Conservation (phyloP, 2,888 invertebrate species). For the Dynastes hyllus region DNA sequence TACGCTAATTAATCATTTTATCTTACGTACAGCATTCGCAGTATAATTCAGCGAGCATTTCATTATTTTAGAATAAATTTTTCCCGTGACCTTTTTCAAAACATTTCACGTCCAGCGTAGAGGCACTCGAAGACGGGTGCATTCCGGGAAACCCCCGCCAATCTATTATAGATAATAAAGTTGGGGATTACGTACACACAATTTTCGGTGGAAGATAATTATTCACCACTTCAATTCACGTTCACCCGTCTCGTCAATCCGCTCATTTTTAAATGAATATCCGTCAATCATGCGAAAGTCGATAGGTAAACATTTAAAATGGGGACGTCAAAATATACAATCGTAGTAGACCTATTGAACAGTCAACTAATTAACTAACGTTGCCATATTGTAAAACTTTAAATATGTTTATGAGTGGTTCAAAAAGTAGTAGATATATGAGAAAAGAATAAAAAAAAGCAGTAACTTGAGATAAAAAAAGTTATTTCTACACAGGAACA, state of each 20-base stretch:
- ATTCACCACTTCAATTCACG: background rate
- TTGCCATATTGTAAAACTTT: too few relatives aligned
- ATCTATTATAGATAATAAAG: constrained; percentile 1
- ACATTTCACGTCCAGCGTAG: background rate
- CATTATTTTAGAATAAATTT: constrained; percentile 24
- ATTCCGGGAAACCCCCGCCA: background rate
- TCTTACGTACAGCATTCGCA: background rate
- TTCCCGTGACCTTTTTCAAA: background rate
- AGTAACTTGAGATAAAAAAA: too few relatives aligned
- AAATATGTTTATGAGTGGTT: too few relatives aligned
- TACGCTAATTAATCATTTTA: constrained; percentile 22
- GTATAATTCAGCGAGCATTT: background rate
- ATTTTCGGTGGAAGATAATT: constrained; percentile 24
- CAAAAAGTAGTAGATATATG: too few relatives aligned
- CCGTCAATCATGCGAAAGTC: background rate
- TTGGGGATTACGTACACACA: background rate
- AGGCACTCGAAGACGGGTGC: background rate
- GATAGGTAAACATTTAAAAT: constrained; percentile 20
- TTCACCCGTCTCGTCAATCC: background rate
- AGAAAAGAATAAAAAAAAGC: too few relatives aligned
- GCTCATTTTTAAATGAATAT: constrained; percentile 9
- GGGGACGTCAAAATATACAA: background rate
- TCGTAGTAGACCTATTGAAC: background rate
- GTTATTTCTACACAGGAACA: too few relatives aligned
- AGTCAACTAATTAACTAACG: background rate